Base-by-base conservation (phyloP, 2,113 vertebrate genomes). In the Thinocorus orbignyianus region DNA sequence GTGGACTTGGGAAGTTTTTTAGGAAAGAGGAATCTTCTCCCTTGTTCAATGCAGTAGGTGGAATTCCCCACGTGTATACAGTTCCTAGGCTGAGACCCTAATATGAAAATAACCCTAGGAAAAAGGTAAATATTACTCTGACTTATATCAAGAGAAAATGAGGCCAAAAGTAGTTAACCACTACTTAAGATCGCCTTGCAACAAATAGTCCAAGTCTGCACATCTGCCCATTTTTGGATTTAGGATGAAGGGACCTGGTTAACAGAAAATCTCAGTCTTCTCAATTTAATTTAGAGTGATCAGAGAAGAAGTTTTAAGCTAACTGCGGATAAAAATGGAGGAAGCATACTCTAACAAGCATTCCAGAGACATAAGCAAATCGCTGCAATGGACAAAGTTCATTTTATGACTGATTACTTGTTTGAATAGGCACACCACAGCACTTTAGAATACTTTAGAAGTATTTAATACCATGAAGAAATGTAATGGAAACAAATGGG, bases 321-420 rank as follows among this genome's bases (percentile, higher is more conserved):
- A 80, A 57, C 26, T 87, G 55, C 41, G 88, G 30, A 77, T 66
- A 11, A 61, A 74, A 83, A 79, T 23, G 30, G 57, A 77, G 42
- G 52, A 82, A 92, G 6, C 26, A 48, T 54, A 33, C 20, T 72
- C 68, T 54, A 77, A 85, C 28, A 74, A 85, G 68, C 57, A 88
- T 87, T 77, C 78, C 46, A 46, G 44, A 86, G 58, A 51, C 37
- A 85, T 10, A 90, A 76, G 33, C 4, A 78, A 86, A 73, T 69
- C 80, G 26, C 41, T 83, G n/a, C 46, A 70, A 86, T n/a, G 62
- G 68, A 62, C 39, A 70, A 70, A 64, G 70, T 30, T 86, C 19
- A 73, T 78, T 88, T 91, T 93, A 69, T 73, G 71, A 95, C n/a
- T 33, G 79, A 81, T 85, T 52, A 79, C 31, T 81, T 80, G n/a